phyloP scores from a whole-genome alignment of 2,797 vertebrate species.

The Pogoniulus pusillus region DNA sequence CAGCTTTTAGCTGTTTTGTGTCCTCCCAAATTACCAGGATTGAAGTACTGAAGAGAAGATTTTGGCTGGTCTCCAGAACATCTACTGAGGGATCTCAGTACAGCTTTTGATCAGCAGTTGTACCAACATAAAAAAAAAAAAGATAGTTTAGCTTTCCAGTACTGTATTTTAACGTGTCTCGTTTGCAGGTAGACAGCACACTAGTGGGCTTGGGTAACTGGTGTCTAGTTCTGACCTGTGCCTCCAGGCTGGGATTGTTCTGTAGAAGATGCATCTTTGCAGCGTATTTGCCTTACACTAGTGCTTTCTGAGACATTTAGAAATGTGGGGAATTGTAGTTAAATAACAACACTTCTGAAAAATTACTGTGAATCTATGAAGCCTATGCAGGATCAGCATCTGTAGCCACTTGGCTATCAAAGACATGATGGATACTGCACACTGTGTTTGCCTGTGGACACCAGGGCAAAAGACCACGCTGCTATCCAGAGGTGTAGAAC shows the following conservation, averaged over 20 bases:
- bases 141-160: not conserved
- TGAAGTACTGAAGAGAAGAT: not conserved
- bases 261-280: not conserved
- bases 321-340: not conserved
- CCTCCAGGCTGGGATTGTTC: not conserved
- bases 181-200: not conserved
- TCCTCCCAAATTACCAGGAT: not conserved
- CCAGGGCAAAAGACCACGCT: not conserved
- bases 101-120: not conserved
- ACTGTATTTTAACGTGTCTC: not conserved
- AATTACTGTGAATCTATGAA: not conserved
- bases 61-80: not conserved
- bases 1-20: accelerated
- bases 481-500: not conserved
- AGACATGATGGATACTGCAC: not conserved
- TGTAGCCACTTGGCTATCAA: not conserved
- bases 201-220: not conserved
- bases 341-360: not conserved
- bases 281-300: not conserved
- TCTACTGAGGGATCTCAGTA: not conserved
- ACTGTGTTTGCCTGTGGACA: not conserved
- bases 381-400: not conserved
- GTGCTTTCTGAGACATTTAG: not conserved
- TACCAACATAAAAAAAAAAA: not conserved
- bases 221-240: not conserved